These are phyloP conservation scores for Halcyon badia DNA, from an alignment of 2,797 vertebrate genomes.

Conservation along the genomic window DNA sequence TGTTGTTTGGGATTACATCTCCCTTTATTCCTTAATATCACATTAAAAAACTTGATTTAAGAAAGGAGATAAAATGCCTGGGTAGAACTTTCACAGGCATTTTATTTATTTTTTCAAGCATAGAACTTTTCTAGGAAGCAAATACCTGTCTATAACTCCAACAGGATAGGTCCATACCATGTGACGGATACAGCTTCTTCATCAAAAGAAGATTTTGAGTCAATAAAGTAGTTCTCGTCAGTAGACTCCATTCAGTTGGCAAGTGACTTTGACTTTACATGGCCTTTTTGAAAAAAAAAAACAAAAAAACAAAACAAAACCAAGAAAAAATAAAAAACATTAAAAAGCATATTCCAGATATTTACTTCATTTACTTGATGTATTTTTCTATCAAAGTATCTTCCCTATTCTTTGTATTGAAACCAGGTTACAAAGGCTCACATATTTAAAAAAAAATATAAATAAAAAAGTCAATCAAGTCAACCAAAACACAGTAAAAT, in stretches of 20 bases:
- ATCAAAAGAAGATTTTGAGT: not conserved
- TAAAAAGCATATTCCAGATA: not conserved
- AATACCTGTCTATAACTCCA: not conserved
- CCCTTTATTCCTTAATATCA: not conserved
- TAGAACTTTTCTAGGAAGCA: not conserved
- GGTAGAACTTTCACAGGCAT: not conserved
- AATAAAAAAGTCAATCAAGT: not conserved
- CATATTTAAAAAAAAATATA: not conserved
- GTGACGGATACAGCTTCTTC: not conserved
- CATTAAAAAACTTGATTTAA: not conserved
- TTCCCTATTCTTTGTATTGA: not conserved
- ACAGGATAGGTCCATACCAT: not conserved
- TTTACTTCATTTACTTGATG: not conserved
- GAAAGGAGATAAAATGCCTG: not conserved
- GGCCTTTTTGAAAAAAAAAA: not conserved
- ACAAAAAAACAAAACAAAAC: fast-evolving
- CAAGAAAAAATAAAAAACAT: no score
- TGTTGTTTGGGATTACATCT: not conserved
- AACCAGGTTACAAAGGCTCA: not conserved
- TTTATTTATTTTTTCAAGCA: not conserved
- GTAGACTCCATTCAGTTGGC: not conserved
- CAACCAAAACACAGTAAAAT: not conserved
- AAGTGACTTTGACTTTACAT: not conserved
- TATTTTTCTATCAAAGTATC: not conserved
- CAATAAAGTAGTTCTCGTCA: not conserved